Conservation (phyloP, 2,113 vertebrate species). For the Oryzias woworae region DNA sequence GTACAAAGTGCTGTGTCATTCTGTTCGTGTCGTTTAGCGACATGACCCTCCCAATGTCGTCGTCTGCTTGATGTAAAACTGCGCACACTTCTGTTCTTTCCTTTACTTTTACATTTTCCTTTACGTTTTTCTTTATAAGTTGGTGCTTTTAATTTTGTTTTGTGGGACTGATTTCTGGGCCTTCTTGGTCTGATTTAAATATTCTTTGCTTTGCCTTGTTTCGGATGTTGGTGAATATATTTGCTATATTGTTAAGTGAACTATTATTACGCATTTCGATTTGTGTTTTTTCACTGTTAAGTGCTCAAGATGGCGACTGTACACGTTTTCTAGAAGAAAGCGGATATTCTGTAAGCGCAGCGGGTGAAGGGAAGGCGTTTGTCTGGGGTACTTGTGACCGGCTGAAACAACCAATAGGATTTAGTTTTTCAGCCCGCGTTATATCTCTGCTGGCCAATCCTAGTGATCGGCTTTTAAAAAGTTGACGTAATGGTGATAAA, state of each 20-base stretch:
- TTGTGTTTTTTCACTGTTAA: neutral
- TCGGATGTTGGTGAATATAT: neutral
- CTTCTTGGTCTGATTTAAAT: neutral
- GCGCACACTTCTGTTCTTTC: too few species aligned
- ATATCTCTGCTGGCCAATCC: slow-evolving; percentile 55
- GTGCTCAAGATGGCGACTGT: slow-evolving; percentile 60
- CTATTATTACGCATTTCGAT: too few species aligned
- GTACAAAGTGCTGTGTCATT: slow-evolving; percentile 74
- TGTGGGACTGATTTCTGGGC: neutral
- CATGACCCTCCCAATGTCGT: neutral
- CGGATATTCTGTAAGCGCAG: slow-evolving; percentile 43
- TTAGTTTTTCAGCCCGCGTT: slow-evolving; percentile 65
- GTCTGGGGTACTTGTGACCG: slow-evolving; percentile 48
- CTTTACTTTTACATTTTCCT: too few species aligned
- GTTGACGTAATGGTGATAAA: slow-evolving; percentile 67
- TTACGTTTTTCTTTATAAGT: too few species aligned
- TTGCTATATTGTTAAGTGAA: neutral
- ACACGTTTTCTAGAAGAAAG: slow-evolving; percentile 17
- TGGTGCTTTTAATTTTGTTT: too few species aligned
- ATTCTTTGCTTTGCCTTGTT: too few species aligned
- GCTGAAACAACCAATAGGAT: slow-evolving; percentile 60
- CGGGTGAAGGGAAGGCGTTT: slow-evolving; percentile 30
- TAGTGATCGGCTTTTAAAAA: slow-evolving; percentile 25
- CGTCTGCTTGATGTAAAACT: neutral
- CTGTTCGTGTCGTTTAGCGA: slow-evolving; percentile 1